These are phyloP conservation scores for Acanthosoma haemorrhoidale DNA, from an alignment of 2,888 invertebrate species.

Conservation along the genomic window DNA sequence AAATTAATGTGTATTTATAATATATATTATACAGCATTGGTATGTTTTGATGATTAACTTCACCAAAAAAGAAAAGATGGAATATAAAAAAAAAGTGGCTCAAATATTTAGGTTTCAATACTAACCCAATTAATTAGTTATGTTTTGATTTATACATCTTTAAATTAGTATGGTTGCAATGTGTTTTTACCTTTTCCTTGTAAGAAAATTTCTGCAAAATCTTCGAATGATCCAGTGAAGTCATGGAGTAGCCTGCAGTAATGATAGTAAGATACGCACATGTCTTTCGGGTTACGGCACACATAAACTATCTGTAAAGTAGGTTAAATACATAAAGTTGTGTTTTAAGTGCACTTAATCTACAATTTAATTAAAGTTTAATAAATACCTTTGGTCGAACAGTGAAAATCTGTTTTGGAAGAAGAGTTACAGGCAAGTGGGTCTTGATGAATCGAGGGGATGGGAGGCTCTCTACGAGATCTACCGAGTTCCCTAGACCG, in stretches of 20 bases:
- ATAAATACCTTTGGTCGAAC: slow-evolving; percentile 63
- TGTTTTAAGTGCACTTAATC: not conserved
- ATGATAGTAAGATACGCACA: slow-evolving; percentile 81
- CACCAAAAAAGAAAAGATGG: no score
- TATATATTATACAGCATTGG: no score
- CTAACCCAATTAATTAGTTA: no score
- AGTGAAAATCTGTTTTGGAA: slow-evolving; percentile 58
- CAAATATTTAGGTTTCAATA: no score
- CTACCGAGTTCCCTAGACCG: slow-evolving; percentile 63
- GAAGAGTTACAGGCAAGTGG: slow-evolving; percentile 65
- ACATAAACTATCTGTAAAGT: slow-evolving; percentile 70
- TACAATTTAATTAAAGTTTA: not conserved
- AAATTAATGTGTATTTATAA: no score
- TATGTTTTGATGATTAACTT: no score
- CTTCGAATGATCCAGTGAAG: slow-evolving; percentile 56
- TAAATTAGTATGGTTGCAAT: no score
- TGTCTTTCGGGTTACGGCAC: slow-evolving; percentile 83
- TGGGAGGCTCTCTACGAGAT: slow-evolving; percentile 61
- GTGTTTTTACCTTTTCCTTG: slow-evolving; percentile 58
- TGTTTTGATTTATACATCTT: no score
- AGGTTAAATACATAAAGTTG: not conserved
- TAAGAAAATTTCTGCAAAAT: slow-evolving; percentile 69
- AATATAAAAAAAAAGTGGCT: no score
- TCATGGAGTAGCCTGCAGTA: slow-evolving; percentile 70
- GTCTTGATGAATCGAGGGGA: slow-evolving; percentile 69